Evolutionary conservation across 2,113 vertebrate genomes (phyloP).

Genomic region (Tachuris rubrigastra): DNA sequence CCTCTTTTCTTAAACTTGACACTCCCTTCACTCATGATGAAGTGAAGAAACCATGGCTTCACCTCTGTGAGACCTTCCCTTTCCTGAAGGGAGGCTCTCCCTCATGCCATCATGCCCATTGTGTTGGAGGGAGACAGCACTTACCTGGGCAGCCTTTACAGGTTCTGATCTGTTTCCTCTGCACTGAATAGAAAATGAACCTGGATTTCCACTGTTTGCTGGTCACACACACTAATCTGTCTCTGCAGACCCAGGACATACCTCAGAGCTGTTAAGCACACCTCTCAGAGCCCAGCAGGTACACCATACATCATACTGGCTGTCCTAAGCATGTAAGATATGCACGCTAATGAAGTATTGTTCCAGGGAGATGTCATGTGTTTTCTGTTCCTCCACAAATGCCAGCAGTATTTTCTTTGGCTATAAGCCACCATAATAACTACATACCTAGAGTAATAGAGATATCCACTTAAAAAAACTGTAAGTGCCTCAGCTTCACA

Average conservation of each 20-base stretch:
- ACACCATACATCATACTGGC: not conserved
- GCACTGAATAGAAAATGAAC: not conserved
- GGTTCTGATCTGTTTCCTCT: not conserved
- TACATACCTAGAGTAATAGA: not conserved
- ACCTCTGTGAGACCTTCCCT: not conserved
- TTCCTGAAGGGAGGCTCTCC: not conserved
- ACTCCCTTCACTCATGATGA: not conserved
- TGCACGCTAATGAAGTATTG: not conserved
- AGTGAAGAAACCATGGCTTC: not conserved
- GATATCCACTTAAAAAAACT: not conserved
- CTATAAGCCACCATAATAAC: not conserved
- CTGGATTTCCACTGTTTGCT: not conserved
- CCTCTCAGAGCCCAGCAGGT: not conserved
- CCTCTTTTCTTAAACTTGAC: not conserved
- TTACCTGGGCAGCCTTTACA: not conserved
- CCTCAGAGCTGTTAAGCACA: not conserved
- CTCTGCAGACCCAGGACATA: not conserved
- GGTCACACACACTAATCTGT: not conserved
- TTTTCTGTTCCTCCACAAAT: not conserved
- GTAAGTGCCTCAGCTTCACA: not conserved
- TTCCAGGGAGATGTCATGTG: fast-evolving
- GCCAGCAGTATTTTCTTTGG: not conserved
- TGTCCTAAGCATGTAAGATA: not conserved
- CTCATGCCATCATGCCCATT: no score
- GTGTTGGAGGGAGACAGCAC: not conserved